Conservation (phyloP, 2,113 vertebrate genomes). For the Macrotis lagotis region DNA sequence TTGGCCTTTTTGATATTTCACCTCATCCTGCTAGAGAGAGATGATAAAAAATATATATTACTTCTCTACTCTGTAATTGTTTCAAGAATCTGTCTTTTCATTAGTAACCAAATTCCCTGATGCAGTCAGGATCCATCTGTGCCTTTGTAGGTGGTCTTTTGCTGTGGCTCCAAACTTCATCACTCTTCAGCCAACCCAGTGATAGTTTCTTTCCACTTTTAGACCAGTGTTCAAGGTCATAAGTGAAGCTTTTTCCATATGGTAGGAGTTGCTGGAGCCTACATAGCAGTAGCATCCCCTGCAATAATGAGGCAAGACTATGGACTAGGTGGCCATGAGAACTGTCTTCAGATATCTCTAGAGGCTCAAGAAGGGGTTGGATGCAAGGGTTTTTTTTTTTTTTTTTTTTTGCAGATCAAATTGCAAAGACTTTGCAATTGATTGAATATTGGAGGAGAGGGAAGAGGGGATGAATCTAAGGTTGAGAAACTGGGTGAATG, state of each 20-base stretch:
- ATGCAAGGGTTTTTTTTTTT: not conserved
- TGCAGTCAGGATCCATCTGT: not conserved
- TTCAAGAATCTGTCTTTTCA: not conserved
- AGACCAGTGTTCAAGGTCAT: not conserved
- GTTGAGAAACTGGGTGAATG: not conserved
- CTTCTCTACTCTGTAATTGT: not conserved
- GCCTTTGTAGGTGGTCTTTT: not conserved
- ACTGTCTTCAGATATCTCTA: not conserved
- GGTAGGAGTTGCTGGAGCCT: not conserved
- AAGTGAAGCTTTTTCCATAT: not conserved
- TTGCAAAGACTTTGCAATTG: not conserved
- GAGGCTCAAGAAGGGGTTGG: not conserved
- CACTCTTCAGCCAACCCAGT: too few relatives aligned
- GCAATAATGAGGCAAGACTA: not conserved
- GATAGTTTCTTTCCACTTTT: not conserved
- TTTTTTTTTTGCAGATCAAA: not conserved
- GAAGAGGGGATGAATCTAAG: not conserved
- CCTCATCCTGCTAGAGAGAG: not conserved
- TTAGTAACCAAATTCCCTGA: not conserved
- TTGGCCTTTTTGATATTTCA: not conserved
- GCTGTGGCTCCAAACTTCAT: not conserved
- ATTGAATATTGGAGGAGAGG: not conserved
- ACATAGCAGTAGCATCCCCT: not conserved
- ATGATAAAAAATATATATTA: not conserved
- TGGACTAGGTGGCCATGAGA: too few relatives aligned